phyloP scores from a whole-genome alignment of 2,797 vertebrate genomes.

The Taeniopygia guttata region DNA sequence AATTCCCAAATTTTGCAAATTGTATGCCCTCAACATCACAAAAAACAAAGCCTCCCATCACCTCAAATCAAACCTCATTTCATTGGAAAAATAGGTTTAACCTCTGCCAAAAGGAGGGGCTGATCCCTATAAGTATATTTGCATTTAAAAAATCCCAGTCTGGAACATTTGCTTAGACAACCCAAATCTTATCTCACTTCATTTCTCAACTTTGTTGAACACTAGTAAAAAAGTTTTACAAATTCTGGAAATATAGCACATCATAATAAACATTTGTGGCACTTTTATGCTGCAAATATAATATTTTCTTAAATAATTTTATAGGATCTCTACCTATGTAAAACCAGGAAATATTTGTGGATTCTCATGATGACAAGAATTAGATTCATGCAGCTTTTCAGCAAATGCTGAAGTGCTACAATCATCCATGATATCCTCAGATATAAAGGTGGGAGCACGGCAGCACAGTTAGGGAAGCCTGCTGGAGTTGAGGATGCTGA shows the following conservation, averaged over 20 bases:
- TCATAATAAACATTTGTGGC: background rate
- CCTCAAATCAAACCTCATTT: background rate
- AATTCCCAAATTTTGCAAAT: background rate
- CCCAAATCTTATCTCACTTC: background rate
- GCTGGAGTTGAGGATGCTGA: background rate
- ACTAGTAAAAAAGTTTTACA: background rate
- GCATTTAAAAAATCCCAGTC: rapidly evolving
- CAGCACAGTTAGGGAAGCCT: background rate
- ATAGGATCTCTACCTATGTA: background rate
- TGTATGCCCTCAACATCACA: background rate
- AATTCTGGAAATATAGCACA: background rate
- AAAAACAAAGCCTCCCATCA: background rate
- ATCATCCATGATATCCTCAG: background rate
- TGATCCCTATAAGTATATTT: background rate
- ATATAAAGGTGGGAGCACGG: background rate
- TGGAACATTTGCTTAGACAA: background rate
- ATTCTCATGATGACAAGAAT: background rate
- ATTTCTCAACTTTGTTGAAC: background rate
- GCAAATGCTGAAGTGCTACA: rapidly evolving
- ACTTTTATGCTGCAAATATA: background rate
- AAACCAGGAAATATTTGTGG: background rate
- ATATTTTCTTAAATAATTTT: background rate
- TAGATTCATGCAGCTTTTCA: background rate
- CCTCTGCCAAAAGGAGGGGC: background rate
- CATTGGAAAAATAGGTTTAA: background rate